Evolutionary conservation across 2,888 invertebrate species (phyloP), one percentile per base, ranked within the genome.

Genomic region (Trichopoda pennipes): DNA sequence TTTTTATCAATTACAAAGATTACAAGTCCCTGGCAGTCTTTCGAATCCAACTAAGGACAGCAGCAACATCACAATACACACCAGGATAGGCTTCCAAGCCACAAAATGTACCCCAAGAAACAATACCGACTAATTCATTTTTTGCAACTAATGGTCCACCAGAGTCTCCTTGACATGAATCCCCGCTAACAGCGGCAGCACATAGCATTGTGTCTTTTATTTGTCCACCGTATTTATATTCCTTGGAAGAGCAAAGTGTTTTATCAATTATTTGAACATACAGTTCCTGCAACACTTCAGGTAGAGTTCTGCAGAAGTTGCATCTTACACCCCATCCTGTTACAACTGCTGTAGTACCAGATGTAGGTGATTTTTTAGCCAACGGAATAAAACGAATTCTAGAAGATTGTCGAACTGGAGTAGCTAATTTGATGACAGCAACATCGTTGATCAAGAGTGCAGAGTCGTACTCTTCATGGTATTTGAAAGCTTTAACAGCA

Each of bases 131-230:
- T 4, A 88, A 85, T 72, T 86, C 12, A 9, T 80, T 75, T 2
- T 83, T 47, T 38, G 87, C 70, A 4, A 88, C 89, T 84, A 90
- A 74, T 66, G 91, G 91, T 17, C 91, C 91, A 83, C 91, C 91
- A 2, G 90, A 90, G 77, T 91, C 91, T 79, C 91, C 91, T 84
- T 90, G 89, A 84, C 91, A 91, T 53, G 90, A 88, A 83, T 90
- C 90, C 85, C 88, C 88, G 2, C 85, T 77, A 42, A 85, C 86
- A 47, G 81, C 85, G 49, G 77, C 64, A 35, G 88, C 91, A 60
- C 90, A 91, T 6, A 88, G 78, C 88, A 90, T 91, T 10, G 86
- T 85, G 0, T 85, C 80, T 38, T 58, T 56, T 4, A 88, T 84
- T 23, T 82, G 32, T 0, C 42, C 44, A 0, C 86, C 51, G 3